Evolutionary conservation across 2,797 vertebrate species (phyloP), one percentile per base, ranked within the genome.

Genomic region (Thaleichthys pacificus): DNA sequence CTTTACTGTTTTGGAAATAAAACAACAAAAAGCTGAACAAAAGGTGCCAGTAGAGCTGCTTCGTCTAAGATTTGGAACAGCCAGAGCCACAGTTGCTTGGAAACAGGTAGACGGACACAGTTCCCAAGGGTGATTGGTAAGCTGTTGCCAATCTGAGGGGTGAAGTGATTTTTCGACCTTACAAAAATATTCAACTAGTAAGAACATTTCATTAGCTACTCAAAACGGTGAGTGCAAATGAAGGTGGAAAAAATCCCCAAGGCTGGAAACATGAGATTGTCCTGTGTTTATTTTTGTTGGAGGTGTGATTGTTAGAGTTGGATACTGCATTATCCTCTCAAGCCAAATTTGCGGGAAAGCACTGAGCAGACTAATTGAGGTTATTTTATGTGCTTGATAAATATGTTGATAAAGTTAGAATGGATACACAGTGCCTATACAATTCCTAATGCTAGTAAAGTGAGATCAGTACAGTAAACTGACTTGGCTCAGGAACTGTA

Each of bases 71-170:
- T 87, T 85, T 66, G 80, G 84, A 61, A 24, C 70, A 30, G 73
- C 51, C 30, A 60, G 21, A 22, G 26, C 72, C 66, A 71, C 83
- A 79, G 89, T 91, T 91, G 88, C 91, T 86, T 89, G 66, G 89
- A 87, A 91, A 92, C 89, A 81, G 82, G 89, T 83, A 83, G 77
- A 85, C 82, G 70, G 78, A 58, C 79, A 49, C 54, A 63, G 81
- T 86, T 88, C 82, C 66, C 79, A 61, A 61, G 79, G 77, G 84
- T 87, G 86, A 90, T 87, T 91, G 86, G 77, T 79, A 74, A 86
- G 88, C 85, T 74, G 83, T 80, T 61, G 85, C 83, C 86, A 90
- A 89, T 91, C 86, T 88, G 85, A 84, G 82, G 89, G 87, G 84
- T 90, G 83, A 87, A 28, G 72, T 76, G 74, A 88, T 80, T 87